These are phyloP conservation scores for Ochotona princeps DNA, from an alignment of 2,113 vertebrate species.

Conservation along the genomic window DNA sequence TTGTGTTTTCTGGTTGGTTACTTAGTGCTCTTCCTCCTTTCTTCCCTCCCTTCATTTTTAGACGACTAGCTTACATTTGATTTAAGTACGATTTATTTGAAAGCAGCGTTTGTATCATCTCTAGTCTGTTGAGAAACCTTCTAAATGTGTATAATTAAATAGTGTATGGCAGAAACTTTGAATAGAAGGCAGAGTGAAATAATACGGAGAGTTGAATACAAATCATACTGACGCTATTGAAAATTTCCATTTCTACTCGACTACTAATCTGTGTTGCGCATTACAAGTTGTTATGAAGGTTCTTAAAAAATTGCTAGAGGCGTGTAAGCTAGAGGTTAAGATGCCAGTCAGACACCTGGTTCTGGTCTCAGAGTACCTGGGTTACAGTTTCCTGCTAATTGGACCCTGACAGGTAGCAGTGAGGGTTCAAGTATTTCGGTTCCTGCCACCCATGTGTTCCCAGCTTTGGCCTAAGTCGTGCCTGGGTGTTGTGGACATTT, in stretches of 20 bases:
- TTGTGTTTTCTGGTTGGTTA: not conserved
- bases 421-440: too few species aligned
- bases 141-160: not conserved
- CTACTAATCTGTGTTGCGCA: not conserved
- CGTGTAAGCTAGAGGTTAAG: too few species aligned
- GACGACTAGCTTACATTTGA: not conserved
- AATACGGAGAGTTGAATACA: not conserved
- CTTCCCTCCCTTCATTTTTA: conserved; percentile 26
- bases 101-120: not conserved
- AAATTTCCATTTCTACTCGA: not conserved
- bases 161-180: not conserved
- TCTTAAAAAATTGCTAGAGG: too few species aligned
- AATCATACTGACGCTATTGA: not conserved
- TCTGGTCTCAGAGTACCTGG: too few species aligned
- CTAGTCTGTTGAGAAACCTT: not conserved
- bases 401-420: too few species aligned
- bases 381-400: too few species aligned
- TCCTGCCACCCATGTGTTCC: too few species aligned
- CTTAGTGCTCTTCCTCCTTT: not conserved
- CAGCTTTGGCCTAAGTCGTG: too few species aligned
- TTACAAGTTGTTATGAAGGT: not conserved
- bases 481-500: too few species aligned
- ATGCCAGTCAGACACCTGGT: too few species aligned
- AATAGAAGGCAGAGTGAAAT: not conserved
- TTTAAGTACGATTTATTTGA: conserved; percentile 10